Base-by-base conservation (phyloP, 2,113 vertebrate species). In the Aspidoscelis tigris region DNA sequence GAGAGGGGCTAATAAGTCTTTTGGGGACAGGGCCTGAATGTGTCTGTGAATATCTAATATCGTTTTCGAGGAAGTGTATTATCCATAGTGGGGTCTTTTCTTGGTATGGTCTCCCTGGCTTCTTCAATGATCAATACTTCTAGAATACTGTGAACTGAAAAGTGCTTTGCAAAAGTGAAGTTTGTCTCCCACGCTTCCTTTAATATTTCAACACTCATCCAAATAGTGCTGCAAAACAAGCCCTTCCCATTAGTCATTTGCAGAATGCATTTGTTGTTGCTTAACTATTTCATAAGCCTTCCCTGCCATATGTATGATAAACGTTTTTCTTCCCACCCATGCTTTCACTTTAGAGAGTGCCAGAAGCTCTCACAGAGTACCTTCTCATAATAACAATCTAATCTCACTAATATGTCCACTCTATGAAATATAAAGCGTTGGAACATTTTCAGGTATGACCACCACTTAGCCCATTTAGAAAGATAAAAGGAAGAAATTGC, bases 211-310 rank as follows among this genome's bases (percentile, higher is more conserved):
- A 86, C 88, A 90, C 89, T 77, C 74, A 72, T 82, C 43, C 82
- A 88, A 82, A 84, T 83, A 82, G 44, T 61, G 71, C 89, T 92
- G 81, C 90, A 90, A 92, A 92, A 93, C 85, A 65, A 50, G 84
- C 73, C 16, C 78, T 92, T 86, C 81, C 79, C 47, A 71, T 78
- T 86, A 92, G 92, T 91, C 92, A 79, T 78, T 77, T 84, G 82
- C 79, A 76, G 80, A 83, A 89, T 92, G 78, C 90, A 80, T 76
- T 90, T 90, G 21, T 85, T 72, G 72, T 90, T 86, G 84, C 82
- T 87, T 84, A 87, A 89, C 86, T 84, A 47, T 89, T 91, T 93
- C 93, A 81, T 86, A 90, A 88, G 21, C 58, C 12, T 71, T 66
- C 66, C 83, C 72, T 10, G 4, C 66, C 66, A 68, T 26, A 68